Evolutionary conservation across 2,113 vertebrate species (phyloP).

Genomic region (Tachysurus vachellii): DNA sequence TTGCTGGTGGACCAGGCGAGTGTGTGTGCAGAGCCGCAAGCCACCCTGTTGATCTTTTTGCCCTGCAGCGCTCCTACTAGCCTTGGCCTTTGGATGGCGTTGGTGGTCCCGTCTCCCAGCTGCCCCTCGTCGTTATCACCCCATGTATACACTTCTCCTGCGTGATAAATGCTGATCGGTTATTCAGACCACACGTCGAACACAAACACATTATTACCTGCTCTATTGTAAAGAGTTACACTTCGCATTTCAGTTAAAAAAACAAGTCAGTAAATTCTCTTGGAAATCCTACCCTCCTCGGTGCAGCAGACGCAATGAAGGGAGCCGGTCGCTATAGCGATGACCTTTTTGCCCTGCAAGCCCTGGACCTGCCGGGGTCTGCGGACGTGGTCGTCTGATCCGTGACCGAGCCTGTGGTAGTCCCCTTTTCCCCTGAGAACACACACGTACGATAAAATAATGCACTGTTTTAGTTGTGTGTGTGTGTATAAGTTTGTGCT

Average conservation of each 20-base stretch:
- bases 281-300: conserved; percentile 83
- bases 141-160: conserved; percentile 98
- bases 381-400: conserved; percentile 95
- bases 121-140: conserved; percentile 99
- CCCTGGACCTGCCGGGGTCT: conserved; percentile 95
- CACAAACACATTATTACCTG: background rate
- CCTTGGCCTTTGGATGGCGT: conserved; percentile 95
- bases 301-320: conserved; percentile 99
- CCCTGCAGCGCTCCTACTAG: conserved; percentile 95
- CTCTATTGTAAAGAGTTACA: background rate
- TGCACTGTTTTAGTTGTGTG: background rate
- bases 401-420: conserved; percentile 94
- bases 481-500: background rate
- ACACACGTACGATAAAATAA: background rate
- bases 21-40: conserved; percentile 96
- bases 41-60: conserved; percentile 97
- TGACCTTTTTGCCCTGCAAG: conserved; percentile 96
- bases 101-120: conserved; percentile 95
- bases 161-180: background rate
- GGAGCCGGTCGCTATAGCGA: conserved; percentile 94
- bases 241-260: background rate
- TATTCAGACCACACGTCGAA: background rate
- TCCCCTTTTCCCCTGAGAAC: conserved; percentile 93
- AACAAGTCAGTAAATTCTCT: background rate
- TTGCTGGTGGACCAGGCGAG: conserved; percentile 98